A percentile compares a stretch with the other conserved stretches of the same genome.
Evolutionary conservation across 2,888 invertebrate species (phyloP).

Genomic region (Seira ritae): DNA sequence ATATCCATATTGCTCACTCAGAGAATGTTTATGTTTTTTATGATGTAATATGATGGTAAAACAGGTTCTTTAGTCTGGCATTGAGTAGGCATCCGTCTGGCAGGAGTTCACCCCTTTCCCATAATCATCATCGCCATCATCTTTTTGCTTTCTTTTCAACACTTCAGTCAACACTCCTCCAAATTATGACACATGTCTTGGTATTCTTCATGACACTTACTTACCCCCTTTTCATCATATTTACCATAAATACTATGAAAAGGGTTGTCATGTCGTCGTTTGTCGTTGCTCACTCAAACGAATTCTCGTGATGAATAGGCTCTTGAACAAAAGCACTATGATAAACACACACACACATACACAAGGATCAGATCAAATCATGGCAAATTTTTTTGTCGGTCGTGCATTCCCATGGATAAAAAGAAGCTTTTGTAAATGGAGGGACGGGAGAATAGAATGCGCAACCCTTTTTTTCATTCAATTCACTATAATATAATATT

Average conservation of each 20-base stretch:
- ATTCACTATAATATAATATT: neutral
- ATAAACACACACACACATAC: neutral
- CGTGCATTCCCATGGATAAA: neutral
- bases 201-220: conserved; percentile 17
- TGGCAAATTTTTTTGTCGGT: conserved; percentile 2
- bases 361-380: no score
- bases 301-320: neutral
- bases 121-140: conserved; percentile 12
- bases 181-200: conserved; percentile 46
- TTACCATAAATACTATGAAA: conserved; percentile 37
- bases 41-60: conserved; percentile 43
- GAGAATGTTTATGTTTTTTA: conserved; percentile 25
- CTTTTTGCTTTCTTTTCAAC: conserved; percentile 23
- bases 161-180: conserved; percentile 7
- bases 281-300: conserved; percentile 43
- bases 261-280: conserved; percentile 51
- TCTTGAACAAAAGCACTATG: conserved; percentile 1
- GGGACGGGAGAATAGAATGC: neutral
- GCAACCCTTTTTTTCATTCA: conserved; percentile 34
- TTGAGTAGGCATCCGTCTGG: conserved; percentile 39
- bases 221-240: conserved; percentile 20
- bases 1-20: neutral
- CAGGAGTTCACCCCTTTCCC: conserved; percentile 54
- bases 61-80: conserved; percentile 44
- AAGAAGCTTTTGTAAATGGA: neutral